Conservation (phyloP, 2,888 invertebrate genomes). For the Tinea semifulvella region DNA sequence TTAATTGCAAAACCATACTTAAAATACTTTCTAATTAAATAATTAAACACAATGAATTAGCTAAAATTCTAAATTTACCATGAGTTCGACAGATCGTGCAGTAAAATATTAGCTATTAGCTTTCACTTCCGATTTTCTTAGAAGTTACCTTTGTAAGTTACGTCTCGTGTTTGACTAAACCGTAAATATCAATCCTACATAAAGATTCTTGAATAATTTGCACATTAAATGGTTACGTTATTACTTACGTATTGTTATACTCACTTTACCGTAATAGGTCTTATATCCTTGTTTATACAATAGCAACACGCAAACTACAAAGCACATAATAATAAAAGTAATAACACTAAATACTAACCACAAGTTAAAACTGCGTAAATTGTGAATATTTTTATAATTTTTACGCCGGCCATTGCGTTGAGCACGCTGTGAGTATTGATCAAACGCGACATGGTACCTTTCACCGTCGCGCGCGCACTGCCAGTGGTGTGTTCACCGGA, state of each 20-base stretch:
- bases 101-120: constrained; percentile 11
- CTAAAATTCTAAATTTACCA: background rate
- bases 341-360: constrained; percentile 38
- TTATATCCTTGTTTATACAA: background rate
- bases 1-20: background rate
- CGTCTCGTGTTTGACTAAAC: background rate
- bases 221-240: constrained; percentile 12
- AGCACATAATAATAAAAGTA: background rate
- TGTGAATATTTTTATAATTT: constrained; percentile 41
- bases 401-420: constrained; percentile 37
- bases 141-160: constrained; percentile 5
- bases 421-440: constrained; percentile 32
- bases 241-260: constrained; percentile 7
- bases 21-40: background rate
- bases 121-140: constrained; percentile 9
- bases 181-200: background rate
- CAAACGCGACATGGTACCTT: constrained; percentile 51
- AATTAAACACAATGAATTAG: background rate
- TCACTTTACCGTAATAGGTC: constrained; percentile 3
- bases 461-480: constrained; percentile 61
- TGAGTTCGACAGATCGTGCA: constrained; percentile 4
- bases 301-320: background rate
- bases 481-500: constrained; percentile 22
- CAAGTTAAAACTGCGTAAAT: constrained; percentile 50
- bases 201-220: constrained; percentile 1